Base-by-base conservation (phyloP, 2,888 invertebrate genomes). In the Cacoxenus indagator region DNA sequence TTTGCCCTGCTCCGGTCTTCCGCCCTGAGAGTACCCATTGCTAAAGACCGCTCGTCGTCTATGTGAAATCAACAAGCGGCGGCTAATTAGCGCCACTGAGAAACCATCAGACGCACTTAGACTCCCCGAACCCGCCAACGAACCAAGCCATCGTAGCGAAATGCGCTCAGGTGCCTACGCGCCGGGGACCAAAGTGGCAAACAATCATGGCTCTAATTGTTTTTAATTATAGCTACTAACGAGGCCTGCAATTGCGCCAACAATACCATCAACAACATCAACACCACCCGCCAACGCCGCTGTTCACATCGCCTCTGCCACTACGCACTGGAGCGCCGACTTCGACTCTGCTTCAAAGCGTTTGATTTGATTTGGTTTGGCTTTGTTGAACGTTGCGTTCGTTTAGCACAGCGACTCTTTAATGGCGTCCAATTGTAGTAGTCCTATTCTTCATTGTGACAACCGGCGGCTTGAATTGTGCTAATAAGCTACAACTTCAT, bases 401-500 rank as follows among this genome's bases (percentile, higher is more conserved):
- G 51, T 19, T 6, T 19, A 22, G 19, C 51, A 22, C 51, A 51
- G 14, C 37, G 51, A 22, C 22, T 51, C 22, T 51, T 51, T 19
- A 19, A 24, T 9, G 22, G 45, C 45, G 22, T 22, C 57, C 27
- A 57, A 57, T 57, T 57, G 29, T 4, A 57, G 57, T 54, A 17
- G 11, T 4, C 14, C 37, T 37, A 5, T 37, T 37, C 14, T 37
- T 17, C 4, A 17, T 11, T 37, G 29, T 31, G 31, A 29, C 59
- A n/a, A n/a, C 22, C 9, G 55, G 29, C 17, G 26, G 31, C 22
- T 24, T 22, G 17, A 17, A 45, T 45, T 68, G 67, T 70, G 73
- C 81, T 81, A 81, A 81, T 81, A 74, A 78, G 70, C 74, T 78
- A 81, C 81, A 81, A 81, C 81, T 81, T 81, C 75, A 81, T 81